Conservation (phyloP, 2,113 vertebrate genomes). For the Chionomys nivalis region DNA sequence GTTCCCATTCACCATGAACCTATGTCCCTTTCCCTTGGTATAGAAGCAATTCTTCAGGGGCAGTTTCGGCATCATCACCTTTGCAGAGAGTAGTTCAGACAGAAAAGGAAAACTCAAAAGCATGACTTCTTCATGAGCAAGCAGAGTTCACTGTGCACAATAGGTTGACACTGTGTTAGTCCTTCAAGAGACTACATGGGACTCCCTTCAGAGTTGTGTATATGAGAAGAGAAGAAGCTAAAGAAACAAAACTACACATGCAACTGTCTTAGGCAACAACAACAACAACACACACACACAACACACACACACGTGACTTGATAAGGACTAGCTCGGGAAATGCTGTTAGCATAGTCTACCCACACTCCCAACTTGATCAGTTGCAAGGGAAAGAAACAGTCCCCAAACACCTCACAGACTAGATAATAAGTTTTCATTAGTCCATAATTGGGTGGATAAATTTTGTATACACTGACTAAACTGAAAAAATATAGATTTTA, state of each 20-base stretch:
- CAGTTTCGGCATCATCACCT: neutral
- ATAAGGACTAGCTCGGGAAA: neutral
- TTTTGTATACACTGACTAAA: neutral
- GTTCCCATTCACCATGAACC: neutral
- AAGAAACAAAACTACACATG: neutral
- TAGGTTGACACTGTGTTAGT: rapidly evolving
- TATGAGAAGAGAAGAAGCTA: neutral
- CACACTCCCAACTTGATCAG: neutral
- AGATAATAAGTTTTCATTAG: neutral
- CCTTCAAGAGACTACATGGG: neutral
- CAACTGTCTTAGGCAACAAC: neutral
- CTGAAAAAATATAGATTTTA: neutral
- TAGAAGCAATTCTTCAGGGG: neutral
- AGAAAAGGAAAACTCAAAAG: neutral
- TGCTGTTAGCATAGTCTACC: too few relatives aligned
- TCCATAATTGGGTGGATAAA: neutral
- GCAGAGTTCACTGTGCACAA: rapidly evolving
- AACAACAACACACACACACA: neutral
- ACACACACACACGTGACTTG: neutral
- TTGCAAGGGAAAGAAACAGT: neutral
- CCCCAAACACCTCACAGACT: neutral
- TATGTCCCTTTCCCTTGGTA: neutral
- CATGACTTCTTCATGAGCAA: neutral
- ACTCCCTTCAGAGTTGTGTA: neutral
- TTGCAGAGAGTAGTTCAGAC: neutral